phyloP scores from a whole-genome alignment of 2,113 vertebrate genomes.

The Myrmecobius fasciatus region DNA sequence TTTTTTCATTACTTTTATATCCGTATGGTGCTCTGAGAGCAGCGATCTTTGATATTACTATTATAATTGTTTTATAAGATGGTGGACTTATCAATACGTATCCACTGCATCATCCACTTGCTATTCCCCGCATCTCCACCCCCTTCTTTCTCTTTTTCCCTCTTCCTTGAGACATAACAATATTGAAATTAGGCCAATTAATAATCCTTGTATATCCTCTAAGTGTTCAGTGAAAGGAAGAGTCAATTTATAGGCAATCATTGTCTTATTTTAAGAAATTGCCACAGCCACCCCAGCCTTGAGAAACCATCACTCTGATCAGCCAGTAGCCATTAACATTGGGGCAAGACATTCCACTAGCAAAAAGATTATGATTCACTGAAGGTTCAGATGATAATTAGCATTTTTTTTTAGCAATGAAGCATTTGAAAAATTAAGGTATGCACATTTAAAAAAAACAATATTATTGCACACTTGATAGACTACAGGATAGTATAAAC shows the following conservation, averaged over 20 bases:
- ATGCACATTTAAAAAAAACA: too few relatives aligned
- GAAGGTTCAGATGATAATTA: not conserved
- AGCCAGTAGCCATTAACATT: too few relatives aligned
- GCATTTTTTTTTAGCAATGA: not conserved
- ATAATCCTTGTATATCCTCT: not conserved
- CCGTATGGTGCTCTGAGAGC: not conserved
- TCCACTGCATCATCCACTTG: too few relatives aligned
- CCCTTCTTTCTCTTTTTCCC: too few relatives aligned
- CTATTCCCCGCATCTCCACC: too few relatives aligned
- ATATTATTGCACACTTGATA: not conserved
- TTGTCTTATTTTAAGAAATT: not conserved
- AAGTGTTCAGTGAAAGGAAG: not conserved
- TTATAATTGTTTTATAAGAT: not conserved
- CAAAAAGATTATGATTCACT: not conserved
- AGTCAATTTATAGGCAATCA: not conserved
- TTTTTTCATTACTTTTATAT: conserved; percentile 47
- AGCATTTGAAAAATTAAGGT: not conserved
- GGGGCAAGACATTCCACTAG: too few relatives aligned
- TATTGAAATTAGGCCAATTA: not conserved
- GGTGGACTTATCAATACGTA: not conserved
- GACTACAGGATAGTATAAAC: not conserved
- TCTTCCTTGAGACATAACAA: not conserved
- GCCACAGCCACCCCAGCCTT: too few relatives aligned
- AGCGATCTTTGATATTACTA: not conserved
- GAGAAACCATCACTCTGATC: too few relatives aligned